Evolutionary conservation across 2,888 invertebrate species (phyloP), one percentile per base, ranked within the genome.

Genomic region (Ennomos quercinarius): DNA sequence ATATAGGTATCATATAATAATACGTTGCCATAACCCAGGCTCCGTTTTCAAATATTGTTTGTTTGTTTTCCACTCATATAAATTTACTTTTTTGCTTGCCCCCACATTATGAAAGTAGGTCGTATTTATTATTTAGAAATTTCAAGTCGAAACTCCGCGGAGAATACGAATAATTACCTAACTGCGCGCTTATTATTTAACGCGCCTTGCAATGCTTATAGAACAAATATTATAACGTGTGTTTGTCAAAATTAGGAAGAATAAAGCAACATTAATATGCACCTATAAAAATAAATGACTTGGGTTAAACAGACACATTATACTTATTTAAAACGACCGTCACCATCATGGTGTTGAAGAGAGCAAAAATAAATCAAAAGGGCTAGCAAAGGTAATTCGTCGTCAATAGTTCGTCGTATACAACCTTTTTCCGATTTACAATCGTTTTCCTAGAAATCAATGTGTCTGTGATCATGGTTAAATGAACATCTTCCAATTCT

Each of bases 41-140:
- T 54, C 17, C 47, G 43, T 55, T 61, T 57, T 61, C 51, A 45
- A 46, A 61, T 63, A 64, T 59, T 64, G 58, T 57, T 63, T 64
- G 60, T 63, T 63, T 55, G 58, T 61, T 52, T 55, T 39, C 48
- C 54, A 54, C 57, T 54, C 47, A 44, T 57, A 45, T 48, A 61
- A 61, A 53, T 57, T 58, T 51, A 44, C 44, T 57, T 64, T 41
- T 55, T 61, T 67, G 57, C 43, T 47, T 56, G 63, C 35, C 44
- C 36, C 40, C 39, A 49, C 41, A 49, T 48, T 44, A 44, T 48
- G 58, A 48, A 58, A 58, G 44, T 45, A 37, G 53, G 27, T 47
- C 46, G 48, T 50, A 45, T 55, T 63, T 59, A 49, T 47, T 61
- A 61, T 48, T 55, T 61, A 56, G 58, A 45, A 56, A 61, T 59